Evolutionary conservation across 2,113 vertebrate species (phyloP).

Genomic region (Azemiops feae): DNA sequence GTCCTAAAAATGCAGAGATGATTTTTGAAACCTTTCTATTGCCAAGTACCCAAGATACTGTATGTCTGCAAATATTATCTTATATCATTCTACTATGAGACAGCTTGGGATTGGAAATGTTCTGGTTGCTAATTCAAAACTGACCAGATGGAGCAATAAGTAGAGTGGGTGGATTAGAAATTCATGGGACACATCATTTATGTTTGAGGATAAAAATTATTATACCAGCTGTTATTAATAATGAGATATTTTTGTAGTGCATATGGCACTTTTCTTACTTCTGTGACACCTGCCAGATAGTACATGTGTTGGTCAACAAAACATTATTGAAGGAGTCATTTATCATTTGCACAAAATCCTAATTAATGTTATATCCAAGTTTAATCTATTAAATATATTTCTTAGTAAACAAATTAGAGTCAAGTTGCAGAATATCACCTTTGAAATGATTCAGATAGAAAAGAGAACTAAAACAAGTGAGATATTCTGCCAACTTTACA

Average conservation of each 20-base stretch:
- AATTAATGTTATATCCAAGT: background rate
- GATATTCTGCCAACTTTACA: background rate
- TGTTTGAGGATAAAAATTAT: background rate
- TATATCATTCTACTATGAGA: slow-evolving; percentile 28
- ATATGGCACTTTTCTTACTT: slow-evolving; percentile 14
- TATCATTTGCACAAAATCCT: background rate
- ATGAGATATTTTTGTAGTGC: slow-evolving; percentile 35
- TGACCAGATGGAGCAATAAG: slow-evolving; percentile 40
- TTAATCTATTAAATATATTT: background rate
- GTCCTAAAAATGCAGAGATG: background rate
- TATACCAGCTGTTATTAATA: slow-evolving; percentile 40
- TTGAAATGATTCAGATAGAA: background rate
- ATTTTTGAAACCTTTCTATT: background rate
- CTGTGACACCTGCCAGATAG: slow-evolving; percentile 39
- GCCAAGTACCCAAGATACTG: slow-evolving; percentile 8
- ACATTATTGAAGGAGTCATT: background rate
- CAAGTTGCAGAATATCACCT: accelerated
- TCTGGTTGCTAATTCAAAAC: slow-evolving; percentile 15
- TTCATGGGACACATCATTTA: slow-evolving; percentile 35
- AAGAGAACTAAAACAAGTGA: accelerated
- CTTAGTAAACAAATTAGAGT: accelerated
- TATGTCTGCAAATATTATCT: slow-evolving; percentile 37
- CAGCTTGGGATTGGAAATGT: slow-evolving; percentile 30
- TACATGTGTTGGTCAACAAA: slow-evolving; percentile 20
- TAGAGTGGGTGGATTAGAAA: slow-evolving; percentile 31